A percentile compares a stretch with the other conserved stretches of the same genome.
Conservation (phyloP, 2,888 invertebrate species). For the Drosophila limbata region DNA sequence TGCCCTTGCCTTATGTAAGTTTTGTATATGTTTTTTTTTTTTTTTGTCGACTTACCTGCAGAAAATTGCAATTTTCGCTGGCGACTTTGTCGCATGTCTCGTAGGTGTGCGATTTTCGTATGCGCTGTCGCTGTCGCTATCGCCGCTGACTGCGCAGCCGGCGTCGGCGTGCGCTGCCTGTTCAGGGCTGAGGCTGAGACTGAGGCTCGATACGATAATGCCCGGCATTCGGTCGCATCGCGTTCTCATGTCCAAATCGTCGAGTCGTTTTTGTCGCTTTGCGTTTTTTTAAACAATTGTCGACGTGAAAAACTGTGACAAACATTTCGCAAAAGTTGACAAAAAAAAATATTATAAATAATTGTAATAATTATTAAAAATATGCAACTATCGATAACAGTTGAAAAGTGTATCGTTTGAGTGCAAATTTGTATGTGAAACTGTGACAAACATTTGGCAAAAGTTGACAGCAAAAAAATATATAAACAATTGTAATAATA, state of each 20-base stretch:
- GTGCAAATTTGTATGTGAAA: neutral
- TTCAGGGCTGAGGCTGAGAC: slow-evolving; percentile 50
- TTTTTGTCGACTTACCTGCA: slow-evolving; percentile 36
- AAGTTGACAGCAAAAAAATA: neutral
- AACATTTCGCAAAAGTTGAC: neutral
- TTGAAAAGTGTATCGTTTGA: neutral
- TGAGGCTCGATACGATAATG: slow-evolving; percentile 31
- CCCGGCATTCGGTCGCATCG: slow-evolving; percentile 82
- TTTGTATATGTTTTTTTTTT: slow-evolving; percentile 8
- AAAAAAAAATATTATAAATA: neutral
- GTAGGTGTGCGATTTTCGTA: slow-evolving; percentile 9
- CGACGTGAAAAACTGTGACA: slow-evolving; percentile 30
- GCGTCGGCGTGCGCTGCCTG: slow-evolving; percentile 44
- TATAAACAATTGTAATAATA: neutral
- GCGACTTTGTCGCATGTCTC: slow-evolving; percentile 14
- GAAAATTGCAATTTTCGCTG: slow-evolving; percentile 62
- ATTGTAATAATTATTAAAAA: neutral
- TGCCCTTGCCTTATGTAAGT: slow-evolving; percentile 14
- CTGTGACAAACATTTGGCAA: neutral
- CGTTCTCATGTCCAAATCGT: slow-evolving; percentile 80
- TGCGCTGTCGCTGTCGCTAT: slow-evolving; percentile 4
- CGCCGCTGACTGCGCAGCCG: slow-evolving; percentile 31
- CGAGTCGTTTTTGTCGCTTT: slow-evolving; percentile 35
- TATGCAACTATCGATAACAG: neutral
- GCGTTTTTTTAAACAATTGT: slow-evolving; percentile 10